Conservation (phyloP, 2,113 vertebrate genomes). For the Laterallus jamaicensis region DNA sequence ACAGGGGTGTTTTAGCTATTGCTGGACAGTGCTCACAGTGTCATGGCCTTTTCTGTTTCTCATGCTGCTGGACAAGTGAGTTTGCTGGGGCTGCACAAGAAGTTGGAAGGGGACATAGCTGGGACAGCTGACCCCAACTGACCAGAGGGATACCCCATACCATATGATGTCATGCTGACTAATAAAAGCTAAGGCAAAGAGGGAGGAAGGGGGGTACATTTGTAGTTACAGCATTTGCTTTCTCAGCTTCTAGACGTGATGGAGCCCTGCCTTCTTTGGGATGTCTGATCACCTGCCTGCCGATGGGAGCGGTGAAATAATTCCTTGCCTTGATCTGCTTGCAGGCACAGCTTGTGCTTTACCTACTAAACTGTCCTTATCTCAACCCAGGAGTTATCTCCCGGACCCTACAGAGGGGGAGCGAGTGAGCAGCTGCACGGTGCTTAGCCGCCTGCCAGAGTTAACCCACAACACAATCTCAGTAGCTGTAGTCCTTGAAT, state of each 20-base stretch:
- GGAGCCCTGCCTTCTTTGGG: neutral
- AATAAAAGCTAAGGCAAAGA: neutral
- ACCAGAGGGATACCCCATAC: neutral
- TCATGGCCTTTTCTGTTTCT: neutral
- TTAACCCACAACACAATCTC: neutral
- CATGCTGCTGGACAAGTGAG: neutral
- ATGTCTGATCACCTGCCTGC: neutral
- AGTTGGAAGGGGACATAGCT: neutral
- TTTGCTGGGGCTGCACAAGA: neutral
- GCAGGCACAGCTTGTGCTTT: rapidly evolving
- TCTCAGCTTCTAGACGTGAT: neutral
- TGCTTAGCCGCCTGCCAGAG: neutral
- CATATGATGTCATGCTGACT: neutral
- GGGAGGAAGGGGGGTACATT: neutral
- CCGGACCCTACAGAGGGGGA: neutral
- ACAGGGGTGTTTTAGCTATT: neutral
- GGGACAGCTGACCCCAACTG: neutral
- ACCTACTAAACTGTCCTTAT: neutral
- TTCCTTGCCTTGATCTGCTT: neutral
- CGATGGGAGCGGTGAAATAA: rapidly evolving
- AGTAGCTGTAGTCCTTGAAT: neutral
- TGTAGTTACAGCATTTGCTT: neutral
- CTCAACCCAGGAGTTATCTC: neutral
- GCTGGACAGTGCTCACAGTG: neutral
- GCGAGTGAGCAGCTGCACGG: rapidly evolving